Percentiles rank a stretch among this genome's conserved stretches.
Evolutionary conservation across 2,113 vertebrate genomes (phyloP).

Genomic region (Boulengeromyrus knoepffleri): DNA sequence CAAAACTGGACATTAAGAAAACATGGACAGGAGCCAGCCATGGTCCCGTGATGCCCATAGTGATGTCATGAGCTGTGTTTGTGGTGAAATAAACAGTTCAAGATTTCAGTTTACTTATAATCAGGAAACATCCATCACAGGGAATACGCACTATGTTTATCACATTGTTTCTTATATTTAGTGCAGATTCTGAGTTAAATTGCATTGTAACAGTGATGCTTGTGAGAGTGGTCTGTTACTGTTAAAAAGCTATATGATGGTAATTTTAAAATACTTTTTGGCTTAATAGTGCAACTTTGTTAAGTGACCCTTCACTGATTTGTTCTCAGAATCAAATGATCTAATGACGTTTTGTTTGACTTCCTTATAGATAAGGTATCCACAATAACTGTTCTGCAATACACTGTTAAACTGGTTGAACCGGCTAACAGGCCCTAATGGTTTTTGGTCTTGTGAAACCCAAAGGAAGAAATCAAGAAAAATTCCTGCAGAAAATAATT

Average conservation of each 20-base stretch:
- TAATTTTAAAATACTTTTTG: neutral
- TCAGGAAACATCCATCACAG: neutral
- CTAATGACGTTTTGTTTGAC: neutral
- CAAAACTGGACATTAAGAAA: neutral
- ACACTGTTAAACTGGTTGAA: neutral
- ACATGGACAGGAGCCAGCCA: neutral
- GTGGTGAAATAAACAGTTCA: neutral
- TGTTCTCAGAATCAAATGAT: neutral
- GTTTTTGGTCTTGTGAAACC: neutral
- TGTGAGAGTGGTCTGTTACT: neutral
- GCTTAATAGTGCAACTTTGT: neutral
- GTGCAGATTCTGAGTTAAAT: neutral
- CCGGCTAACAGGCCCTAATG: neutral
- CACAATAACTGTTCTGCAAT: neutral
- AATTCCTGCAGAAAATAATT: neutral
- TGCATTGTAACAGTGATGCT: neutral
- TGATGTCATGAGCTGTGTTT: neutral
- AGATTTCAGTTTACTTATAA: neutral
- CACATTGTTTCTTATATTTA: neutral
- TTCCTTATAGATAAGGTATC: neutral
- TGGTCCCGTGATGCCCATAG: neutral
- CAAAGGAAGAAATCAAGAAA: neutral
- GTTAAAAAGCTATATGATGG: neutral
- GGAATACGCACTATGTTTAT: neutral
- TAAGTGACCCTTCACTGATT: neutral